phyloP scores from a whole-genome alignment of 1,140 invertebrate species.

The Drosophila sp. region DNA sequence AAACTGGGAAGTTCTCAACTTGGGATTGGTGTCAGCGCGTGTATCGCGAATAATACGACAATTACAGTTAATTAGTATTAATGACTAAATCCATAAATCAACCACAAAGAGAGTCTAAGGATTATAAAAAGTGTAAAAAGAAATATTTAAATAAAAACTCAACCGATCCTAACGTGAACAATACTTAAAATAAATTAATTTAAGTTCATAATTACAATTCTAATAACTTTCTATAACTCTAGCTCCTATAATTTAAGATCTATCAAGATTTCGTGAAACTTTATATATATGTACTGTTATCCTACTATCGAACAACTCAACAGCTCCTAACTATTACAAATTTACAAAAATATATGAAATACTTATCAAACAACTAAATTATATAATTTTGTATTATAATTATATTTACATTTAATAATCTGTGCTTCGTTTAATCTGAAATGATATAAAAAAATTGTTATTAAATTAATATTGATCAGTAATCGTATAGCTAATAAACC shows the following conservation, averaged over 20 bases:
- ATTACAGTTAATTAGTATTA: conserved; percentile 71
- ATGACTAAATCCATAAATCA: conserved; percentile 61
- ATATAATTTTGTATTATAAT: conserved; percentile 6
- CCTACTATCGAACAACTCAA: conserved; percentile 16
- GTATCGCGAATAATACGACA: conserved; percentile 54
- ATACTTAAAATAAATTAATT: conserved; percentile 1
- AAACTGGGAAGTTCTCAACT: conserved; percentile 66
- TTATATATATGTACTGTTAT: conserved; percentile 5
- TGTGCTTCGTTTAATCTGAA: conserved; percentile 6
- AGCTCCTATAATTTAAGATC: conserved; percentile 13
- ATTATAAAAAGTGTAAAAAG: conserved; percentile 62
- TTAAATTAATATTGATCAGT: not conserved
- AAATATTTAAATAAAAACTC: conserved; percentile 1
- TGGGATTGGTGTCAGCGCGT: conserved; percentile 71
- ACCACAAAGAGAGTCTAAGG: conserved; percentile 19
- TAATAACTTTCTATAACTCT: conserved; percentile 14
- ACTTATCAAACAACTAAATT: conserved; percentile 15
- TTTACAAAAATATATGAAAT: not conserved
- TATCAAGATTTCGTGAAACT: not conserved
- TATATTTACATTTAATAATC: not conserved
- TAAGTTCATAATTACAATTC: conserved; percentile 3
- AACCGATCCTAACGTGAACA: not conserved
- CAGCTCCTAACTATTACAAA: conserved; percentile 21
- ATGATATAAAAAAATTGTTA: too few species aligned
- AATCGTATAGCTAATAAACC: not conserved